These are phyloP conservation scores for Tethea ocularis DNA, from an alignment of 2,888 invertebrate genomes.

Conservation along the genomic window DNA sequence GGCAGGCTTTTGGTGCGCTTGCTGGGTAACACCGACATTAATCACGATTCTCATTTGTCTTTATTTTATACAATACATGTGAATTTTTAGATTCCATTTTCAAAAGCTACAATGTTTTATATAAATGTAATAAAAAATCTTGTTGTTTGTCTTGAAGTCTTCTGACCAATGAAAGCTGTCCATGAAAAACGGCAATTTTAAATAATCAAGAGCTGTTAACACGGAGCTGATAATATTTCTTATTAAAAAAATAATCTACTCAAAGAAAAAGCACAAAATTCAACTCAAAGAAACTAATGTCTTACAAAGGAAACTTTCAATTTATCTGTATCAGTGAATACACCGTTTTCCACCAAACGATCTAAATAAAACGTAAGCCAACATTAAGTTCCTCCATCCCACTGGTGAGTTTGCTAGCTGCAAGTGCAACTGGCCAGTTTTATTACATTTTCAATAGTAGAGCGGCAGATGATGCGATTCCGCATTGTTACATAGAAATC, in stretches of 20 bases:
- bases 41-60: constrained; percentile 17
- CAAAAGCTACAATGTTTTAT: not conserved
- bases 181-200: no score
- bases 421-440: constrained; percentile 34
- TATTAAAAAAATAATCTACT: no score
- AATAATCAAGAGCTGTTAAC: no score
- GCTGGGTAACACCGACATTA: constrained; percentile 38
- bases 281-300: not conserved
- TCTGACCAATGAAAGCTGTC: no score
- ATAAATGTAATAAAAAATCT: not conserved
- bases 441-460: constrained; percentile 54
- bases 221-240: no score
- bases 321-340: not conserved
- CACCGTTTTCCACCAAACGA: not conserved
- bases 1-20: constrained; percentile 39
- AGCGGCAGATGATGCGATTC: constrained; percentile 48
- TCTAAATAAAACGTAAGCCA: constrained; percentile 8
- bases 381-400: constrained; percentile 8
- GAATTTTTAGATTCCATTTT: not conserved
- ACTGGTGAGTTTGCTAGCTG: constrained; percentile 9
- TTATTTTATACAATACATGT: constrained; percentile 3
- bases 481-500: constrained; percentile 18
- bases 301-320: not conserved
- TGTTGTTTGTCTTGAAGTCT: no score
- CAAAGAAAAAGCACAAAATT: no score